Conservation (phyloP, 2,797 vertebrate genomes). For the Lerista edwardsae region DNA sequence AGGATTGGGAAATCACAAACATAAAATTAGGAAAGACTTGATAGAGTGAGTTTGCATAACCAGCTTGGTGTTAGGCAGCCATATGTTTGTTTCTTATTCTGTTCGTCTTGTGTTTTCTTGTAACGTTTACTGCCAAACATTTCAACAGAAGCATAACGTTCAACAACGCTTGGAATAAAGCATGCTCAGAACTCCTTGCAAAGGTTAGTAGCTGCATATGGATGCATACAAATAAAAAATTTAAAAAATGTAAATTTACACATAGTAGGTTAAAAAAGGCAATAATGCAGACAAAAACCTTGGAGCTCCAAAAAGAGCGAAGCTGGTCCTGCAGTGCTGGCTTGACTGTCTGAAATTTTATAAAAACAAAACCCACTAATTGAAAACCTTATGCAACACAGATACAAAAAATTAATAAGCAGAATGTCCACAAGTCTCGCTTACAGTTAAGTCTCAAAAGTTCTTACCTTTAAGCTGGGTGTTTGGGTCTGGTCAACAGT, state of each 20-base stretch:
- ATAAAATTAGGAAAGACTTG: conserved; percentile 74
- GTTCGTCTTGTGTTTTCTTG: conserved; percentile 52
- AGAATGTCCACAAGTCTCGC: conserved; percentile 5
- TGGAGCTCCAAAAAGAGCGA: conserved; percentile 83
- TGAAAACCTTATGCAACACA: conserved; percentile 62
- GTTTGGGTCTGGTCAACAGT: conserved; percentile 99
- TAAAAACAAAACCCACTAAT: conserved; percentile 80
- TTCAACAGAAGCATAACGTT: conserved; percentile 48
- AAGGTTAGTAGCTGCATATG: conserved; percentile 76
- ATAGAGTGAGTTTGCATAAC: conserved; percentile 73
- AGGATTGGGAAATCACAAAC: conserved; percentile 79
- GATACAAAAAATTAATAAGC: conserved; percentile 52
- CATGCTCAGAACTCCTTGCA: conserved; percentile 73
- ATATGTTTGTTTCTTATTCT: conserved; percentile 49
- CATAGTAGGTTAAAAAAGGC: conserved; percentile 71
- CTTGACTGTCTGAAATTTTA: conserved; percentile 83
- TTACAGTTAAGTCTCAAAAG: conserved; percentile 11
- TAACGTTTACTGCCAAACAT: conserved; percentile 55
- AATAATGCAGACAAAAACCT: conserved; percentile 82
- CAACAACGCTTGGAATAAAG: conserved; percentile 50
- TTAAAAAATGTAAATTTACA: conserved; percentile 67
- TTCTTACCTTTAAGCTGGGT: conserved; percentile 93
- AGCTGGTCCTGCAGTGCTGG: conserved; percentile 83
- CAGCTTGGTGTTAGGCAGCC: conserved; percentile 77
- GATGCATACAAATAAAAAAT: conserved; percentile 73